Base-by-base conservation (phyloP, 2,888 invertebrate species). In the Cephus runcator region DNA sequence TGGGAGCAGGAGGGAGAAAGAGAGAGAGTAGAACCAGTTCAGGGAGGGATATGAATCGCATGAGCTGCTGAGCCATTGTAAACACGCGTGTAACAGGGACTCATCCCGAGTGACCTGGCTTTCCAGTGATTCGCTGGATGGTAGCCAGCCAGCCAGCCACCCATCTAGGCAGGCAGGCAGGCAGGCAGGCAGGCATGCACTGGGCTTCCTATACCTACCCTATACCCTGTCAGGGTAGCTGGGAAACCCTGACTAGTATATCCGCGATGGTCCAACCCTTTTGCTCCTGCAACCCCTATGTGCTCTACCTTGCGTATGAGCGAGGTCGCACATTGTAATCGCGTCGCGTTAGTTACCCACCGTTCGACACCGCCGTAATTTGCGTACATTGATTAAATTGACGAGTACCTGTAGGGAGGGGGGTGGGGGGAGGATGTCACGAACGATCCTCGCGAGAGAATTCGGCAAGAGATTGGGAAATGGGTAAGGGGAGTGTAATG, bases 41-140 rank as follows among this genome's bases (percentile, higher is more conserved):
- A 75, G 80, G 77, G 77, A 81, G 85, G 87, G 87, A 89, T 89
- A 86, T 87, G 89, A 89, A 85, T 89, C 86, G 87, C 87, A 86
- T 83, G 88, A 87, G 82, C 87, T 85, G 87, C 85, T 88, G 85
- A 90, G 89, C 90, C 86, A 88, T 86, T 90, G 90, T 90, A 91
- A 91, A 90, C 89, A 89, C 86, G 87, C 85, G 85, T 88, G 88
- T 90, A 88, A 90, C 90, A 88, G 81, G 86, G 87, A 86, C 87
- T 89, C 85, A 89, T 88, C 88, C 83, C 82, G 76, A 82, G 75
- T 83, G 86, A 85, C 83, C 87, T 12, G 56, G 56, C 56, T 56
- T 15, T 56, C 56, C 56, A 56, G 56, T 56, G 56, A 23, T 56
- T 56, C 56, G 23, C 56, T 56, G 56, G 23, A 23, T 56, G 56